Percentiles rank a stretch among this genome's conserved stretches.
Evolutionary conservation across 2,888 invertebrate species (phyloP).

Genomic region (Gortyna flavago): DNA sequence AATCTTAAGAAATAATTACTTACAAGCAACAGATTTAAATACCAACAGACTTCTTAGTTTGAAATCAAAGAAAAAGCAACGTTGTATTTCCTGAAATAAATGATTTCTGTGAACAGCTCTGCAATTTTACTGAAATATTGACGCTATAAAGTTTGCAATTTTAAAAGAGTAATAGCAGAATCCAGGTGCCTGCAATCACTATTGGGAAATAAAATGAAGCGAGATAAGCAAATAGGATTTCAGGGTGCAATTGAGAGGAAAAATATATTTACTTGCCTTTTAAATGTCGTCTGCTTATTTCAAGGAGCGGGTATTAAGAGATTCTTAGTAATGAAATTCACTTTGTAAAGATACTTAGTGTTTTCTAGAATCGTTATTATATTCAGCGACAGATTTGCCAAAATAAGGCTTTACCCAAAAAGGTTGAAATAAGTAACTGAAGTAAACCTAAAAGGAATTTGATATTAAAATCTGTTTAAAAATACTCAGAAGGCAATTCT

Average conservation of each 20-base stretch:
- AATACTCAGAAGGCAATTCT: conserved; percentile 5
- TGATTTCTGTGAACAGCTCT: conserved; percentile 76
- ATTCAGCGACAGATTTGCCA: neutral
- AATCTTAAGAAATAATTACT: conserved; percentile 18
- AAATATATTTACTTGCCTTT: conserved; percentile 48
- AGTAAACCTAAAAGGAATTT: conserved; percentile 15
- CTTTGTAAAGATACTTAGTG: neutral
- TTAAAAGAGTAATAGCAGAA: conserved; percentile 83
- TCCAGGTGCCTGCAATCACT: conserved; percentile 84
- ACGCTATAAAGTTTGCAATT: conserved; percentile 83
- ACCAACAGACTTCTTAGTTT: conserved; percentile 36
- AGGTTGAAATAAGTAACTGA: neutral
- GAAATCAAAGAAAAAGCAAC: conserved; percentile 51
- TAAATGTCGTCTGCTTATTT: conserved; percentile 27
- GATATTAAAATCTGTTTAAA: conserved; percentile 9
- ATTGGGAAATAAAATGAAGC: conserved; percentile 81
- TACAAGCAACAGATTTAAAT: conserved; percentile 21
- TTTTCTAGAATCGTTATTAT: conserved; percentile 9
- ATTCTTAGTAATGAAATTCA: conserved; percentile 4
- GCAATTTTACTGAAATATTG: conserved; percentile 82
- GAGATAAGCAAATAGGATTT: conserved; percentile 74
- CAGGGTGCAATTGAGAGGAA: conserved; percentile 61
- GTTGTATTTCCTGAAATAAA: conserved; percentile 70
- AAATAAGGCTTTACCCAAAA: neutral
- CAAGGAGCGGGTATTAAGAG: neutral